These are phyloP conservation scores for Melopsittacus undulatus DNA, from an alignment of 2,797 vertebrate genomes.

Conservation along the genomic window DNA sequence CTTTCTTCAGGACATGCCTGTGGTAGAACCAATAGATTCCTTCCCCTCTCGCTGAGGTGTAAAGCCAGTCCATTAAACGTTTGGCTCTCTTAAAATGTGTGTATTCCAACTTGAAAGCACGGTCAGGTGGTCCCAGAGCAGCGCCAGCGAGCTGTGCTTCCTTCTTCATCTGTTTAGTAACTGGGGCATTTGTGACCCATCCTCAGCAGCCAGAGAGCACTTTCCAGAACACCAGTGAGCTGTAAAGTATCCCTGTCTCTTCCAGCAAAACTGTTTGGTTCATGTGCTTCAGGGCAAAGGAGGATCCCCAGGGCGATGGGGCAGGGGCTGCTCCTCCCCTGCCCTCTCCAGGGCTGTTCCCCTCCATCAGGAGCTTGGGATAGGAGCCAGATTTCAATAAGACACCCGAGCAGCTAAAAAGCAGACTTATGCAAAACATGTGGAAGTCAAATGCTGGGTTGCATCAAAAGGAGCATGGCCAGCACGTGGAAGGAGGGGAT, in stretches of 20 bases:
- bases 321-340: not conserved
- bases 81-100: not conserved
- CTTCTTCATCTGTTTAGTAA: not conserved
- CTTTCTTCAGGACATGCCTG: not conserved
- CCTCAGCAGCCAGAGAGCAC: not conserved
- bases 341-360: not conserved
- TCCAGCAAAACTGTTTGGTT: not conserved
- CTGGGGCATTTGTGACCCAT: not conserved
- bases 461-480: not conserved
- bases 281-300: not conserved
- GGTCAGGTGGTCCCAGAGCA: not conserved
- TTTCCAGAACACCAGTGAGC: not conserved
- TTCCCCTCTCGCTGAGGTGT: not conserved
- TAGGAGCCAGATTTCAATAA: not conserved
- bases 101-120: not conserved
- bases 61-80: not conserved
- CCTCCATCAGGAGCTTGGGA: not conserved
- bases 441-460: not conserved
- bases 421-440: not conserved
- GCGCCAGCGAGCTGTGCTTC: fast-evolving
- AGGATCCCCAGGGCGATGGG: not conserved
- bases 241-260: not conserved
- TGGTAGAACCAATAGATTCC: not conserved
- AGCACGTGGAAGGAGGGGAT: not conserved
- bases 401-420: not conserved